Evolutionary conservation across 2,888 invertebrate species (phyloP), one percentile per base, ranked within the genome.

Genomic region (Achlya flavicornis): DNA sequence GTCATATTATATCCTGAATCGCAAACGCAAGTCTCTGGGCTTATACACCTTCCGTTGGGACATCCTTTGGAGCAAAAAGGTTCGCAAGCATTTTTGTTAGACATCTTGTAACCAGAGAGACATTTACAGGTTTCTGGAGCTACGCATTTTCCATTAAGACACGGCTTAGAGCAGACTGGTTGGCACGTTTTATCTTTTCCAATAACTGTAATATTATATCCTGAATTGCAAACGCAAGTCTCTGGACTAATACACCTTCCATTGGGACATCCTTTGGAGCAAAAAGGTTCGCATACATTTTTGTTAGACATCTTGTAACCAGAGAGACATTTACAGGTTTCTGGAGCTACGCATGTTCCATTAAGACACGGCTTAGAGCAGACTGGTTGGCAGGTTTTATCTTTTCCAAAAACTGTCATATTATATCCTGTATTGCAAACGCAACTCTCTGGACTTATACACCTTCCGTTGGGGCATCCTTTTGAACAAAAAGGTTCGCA

Each of bases 331-430:
- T 71, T 58, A 63, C 85, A 85, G n/a, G 64, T 69, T 41, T 80
- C 68, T 1, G 79, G 79, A 10, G 72, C 78, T 3, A 78, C 48
- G 38, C 88, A 88, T 14, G 43, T 66, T 4, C 80, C 79, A 61
- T 86, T 80, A 1, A 66, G 33, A 65, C 71, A 84, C 3, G 64
- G 53, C 3, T 66, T 62, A 6, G 66, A 59, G 65, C 83, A 84
- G 6, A 69, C 58, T 2, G 86, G 85, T 8, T 10, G n/a, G 63
- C 86, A 86, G 3, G 38, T 63, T 53, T 61, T 12, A 1, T 48
- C 48, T 48, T 48, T 48, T 48, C 48, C 48, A 16, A 48, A 1
- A 67, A 64, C 53, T 62, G 48, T 10, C 64, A 63, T 60, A 61
- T 63, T 12, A 72, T 72, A 74, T 10, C 74, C 74, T 1, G 64